phyloP scores from a whole-genome alignment of 2,888 invertebrate species.

The Parnassius orleans region DNA sequence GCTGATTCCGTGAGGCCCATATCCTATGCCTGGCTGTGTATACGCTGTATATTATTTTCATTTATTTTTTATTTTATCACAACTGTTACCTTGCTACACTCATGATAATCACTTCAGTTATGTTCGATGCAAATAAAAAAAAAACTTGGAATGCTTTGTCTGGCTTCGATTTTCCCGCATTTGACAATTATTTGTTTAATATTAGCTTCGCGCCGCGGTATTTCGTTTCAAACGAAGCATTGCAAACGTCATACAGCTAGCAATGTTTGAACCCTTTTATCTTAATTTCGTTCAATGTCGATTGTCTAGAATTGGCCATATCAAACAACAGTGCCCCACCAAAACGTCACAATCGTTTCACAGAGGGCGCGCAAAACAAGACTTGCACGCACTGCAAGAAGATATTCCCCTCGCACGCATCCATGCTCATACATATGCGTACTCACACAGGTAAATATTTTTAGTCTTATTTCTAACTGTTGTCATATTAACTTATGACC shows the following conservation, averaged over 20 bases:
- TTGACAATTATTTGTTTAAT: not conserved
- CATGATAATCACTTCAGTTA: slow-evolving; percentile 78
- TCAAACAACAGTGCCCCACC: slow-evolving; percentile 87
- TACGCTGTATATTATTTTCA: slow-evolving; percentile 29
- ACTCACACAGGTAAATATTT: slow-evolving; percentile 83
- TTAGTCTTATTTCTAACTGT: not conserved
- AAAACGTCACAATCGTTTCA: slow-evolving; percentile 82
- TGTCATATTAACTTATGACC: too few species aligned
- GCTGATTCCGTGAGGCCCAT: slow-evolving; percentile 27
- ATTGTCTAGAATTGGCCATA: slow-evolving; percentile 86
- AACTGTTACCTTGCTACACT: slow-evolving; percentile 48
- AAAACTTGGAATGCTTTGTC: slow-evolving; percentile 51
- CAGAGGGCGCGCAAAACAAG: slow-evolving; percentile 81
- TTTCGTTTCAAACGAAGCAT: slow-evolving; percentile 27
- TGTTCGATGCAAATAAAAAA: slow-evolving; percentile 43
- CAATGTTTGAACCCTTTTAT: slow-evolving; percentile 41
- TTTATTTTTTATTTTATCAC: slow-evolving; percentile 28
- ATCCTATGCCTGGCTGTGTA: slow-evolving; percentile 32
- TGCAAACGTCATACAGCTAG: slow-evolving; percentile 27
- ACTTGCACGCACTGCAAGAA: slow-evolving; percentile 86
- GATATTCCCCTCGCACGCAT: slow-evolving; percentile 88
- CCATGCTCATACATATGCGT: slow-evolving; percentile 88
- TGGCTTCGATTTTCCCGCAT: slow-evolving; percentile 31
- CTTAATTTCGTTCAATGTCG: slow-evolving; percentile 73
- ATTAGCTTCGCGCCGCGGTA: not conserved